Evolutionary conservation across 1,140 invertebrate species (phyloP).

Genomic region (Diprion similis): DNA sequence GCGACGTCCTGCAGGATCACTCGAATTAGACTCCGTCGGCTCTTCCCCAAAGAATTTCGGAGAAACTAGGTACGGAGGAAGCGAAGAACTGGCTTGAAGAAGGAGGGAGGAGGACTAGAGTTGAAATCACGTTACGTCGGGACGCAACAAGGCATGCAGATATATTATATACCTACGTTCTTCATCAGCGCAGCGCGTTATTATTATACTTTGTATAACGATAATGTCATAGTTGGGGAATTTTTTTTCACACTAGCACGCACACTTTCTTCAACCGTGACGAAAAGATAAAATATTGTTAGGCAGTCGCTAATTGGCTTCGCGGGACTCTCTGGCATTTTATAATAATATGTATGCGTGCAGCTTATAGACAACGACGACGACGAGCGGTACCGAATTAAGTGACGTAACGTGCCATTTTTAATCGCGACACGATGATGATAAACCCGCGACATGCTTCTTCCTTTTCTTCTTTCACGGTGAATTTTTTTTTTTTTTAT

Average conservation of each 20-base stretch:
- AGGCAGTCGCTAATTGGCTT: constrained; percentile 9
- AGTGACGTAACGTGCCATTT: constrained; percentile 9
- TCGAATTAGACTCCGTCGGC: too few relatives aligned
- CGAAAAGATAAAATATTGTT: constrained; percentile 12
- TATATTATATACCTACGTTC: too few relatives aligned
- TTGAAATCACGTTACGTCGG: too few relatives aligned
- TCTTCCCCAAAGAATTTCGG: too few relatives aligned
- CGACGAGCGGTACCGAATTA: not conserved
- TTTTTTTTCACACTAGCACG: not conserved
- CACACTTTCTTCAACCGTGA: constrained; percentile 13
- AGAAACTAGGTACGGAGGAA: too few relatives aligned
- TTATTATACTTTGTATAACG: not conserved
- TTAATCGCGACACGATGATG: not conserved
- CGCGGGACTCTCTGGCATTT: not conserved
- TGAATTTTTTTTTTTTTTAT: too few relatives aligned
- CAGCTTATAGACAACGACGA: not conserved
- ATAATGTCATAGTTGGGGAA: not conserved
- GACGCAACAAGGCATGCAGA: too few relatives aligned
- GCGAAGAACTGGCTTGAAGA: too few relatives aligned
- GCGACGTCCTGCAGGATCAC: too few relatives aligned
- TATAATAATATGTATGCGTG: not conserved
- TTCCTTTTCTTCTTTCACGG: not conserved
- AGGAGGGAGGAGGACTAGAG: too few relatives aligned
- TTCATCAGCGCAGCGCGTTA: too few relatives aligned
- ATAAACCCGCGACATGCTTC: constrained; percentile 7